A percentile compares a stretch with the other conserved stretches of the same genome.
phyloP scores from a whole-genome alignment of 2,888 invertebrate genomes.

The Lucinisca nassula region DNA sequence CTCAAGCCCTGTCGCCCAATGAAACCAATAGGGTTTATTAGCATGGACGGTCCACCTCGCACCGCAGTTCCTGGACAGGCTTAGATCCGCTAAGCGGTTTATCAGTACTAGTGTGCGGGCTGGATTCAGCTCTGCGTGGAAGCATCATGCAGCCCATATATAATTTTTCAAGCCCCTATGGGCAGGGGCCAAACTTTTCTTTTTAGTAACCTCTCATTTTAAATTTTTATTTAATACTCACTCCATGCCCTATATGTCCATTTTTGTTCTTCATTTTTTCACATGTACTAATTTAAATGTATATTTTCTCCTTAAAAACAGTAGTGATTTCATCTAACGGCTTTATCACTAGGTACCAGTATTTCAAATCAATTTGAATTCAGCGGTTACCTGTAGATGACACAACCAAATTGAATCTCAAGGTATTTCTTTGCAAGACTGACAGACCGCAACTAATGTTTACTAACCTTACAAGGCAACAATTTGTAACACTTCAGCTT shows the following conservation, averaged over 20 bases:
- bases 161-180: no score
- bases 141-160: no score
- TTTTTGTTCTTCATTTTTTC: background rate
- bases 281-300: background rate
- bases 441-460: background rate
- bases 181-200: no score
- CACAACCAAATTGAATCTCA: background rate
- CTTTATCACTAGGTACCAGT: background rate
- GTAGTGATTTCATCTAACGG: background rate
- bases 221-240: background rate
- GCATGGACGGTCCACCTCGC: no score
- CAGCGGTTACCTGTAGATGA: no score
- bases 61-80: no score
- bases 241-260: background rate
- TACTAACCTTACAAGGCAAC: background rate
- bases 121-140: no score
- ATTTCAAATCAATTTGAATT: constrained; percentile 4
- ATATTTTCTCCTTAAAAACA: background rate
- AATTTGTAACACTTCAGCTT: background rate
- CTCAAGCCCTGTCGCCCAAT: no score
- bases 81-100: no score
- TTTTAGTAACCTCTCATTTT: no score
- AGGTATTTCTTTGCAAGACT: background rate
- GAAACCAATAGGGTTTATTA: no score
- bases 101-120: no score